Evolutionary conservation across 2,797 vertebrate genomes (phyloP).

Genomic region (Ciconia nigra): DNA sequence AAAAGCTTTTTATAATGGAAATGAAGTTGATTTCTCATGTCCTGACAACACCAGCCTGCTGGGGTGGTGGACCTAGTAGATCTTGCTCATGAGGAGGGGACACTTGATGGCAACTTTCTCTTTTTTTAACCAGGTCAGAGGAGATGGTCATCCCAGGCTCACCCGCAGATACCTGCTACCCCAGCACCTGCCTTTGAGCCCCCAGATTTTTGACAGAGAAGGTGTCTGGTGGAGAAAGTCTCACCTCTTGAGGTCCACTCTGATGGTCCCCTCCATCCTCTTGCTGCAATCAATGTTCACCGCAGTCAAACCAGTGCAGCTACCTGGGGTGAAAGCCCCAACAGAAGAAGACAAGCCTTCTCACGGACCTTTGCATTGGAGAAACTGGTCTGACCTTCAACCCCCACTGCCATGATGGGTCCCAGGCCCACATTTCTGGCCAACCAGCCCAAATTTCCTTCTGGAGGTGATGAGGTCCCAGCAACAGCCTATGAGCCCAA

Average conservation of each 20-base stretch:
- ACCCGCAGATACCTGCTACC: not conserved
- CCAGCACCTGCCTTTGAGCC: not conserved
- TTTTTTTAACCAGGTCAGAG: not conserved
- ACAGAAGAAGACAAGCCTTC: not conserved
- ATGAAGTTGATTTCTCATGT: not conserved
- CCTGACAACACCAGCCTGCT: not conserved
- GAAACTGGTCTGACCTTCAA: not conserved
- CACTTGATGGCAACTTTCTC: not conserved
- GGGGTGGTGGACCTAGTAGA: not conserved
- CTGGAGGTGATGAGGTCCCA: not conserved
- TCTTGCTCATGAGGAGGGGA: not conserved
- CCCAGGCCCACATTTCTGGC: not conserved
- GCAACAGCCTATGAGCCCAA: fast-evolving
- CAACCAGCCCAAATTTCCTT: not conserved
- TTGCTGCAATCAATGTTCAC: not conserved
- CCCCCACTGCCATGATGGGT: not conserved
- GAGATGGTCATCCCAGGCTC: fast-evolving
- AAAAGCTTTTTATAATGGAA: not conserved
- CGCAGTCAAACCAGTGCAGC: not conserved
- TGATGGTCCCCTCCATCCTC: not conserved
- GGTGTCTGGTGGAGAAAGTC: not conserved
- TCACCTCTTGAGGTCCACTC: not conserved
- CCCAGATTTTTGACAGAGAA: not conserved
- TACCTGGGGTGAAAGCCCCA: not conserved
- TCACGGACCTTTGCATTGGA: fast-evolving